A percentile compares a stretch with the other conserved stretches of the same genome.
Conservation (phyloP, 2,888 invertebrate species). For the Dryocosmus kuriphilus region DNA sequence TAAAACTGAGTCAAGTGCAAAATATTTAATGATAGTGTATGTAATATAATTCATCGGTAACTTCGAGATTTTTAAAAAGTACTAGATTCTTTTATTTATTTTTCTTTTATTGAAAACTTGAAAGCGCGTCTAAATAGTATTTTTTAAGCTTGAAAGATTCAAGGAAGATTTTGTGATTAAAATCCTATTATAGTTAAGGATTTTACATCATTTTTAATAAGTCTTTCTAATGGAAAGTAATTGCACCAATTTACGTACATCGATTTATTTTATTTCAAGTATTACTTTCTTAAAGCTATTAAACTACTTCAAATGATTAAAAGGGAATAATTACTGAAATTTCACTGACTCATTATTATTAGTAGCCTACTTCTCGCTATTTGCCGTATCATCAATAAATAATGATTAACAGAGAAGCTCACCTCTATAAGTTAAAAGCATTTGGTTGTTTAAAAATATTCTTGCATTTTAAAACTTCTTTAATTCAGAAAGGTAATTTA, state of each 20-base stretch:
- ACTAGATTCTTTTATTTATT: too few relatives aligned
- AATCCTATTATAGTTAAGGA: too few relatives aligned
- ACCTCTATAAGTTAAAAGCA: neutral
- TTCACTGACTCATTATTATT: neutral
- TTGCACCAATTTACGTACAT: neutral
- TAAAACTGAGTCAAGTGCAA: constrained; percentile 15
- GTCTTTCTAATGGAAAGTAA: neutral
- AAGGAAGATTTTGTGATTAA: too few relatives aligned
- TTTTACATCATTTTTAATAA: too few relatives aligned
- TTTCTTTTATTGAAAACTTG: too few relatives aligned
- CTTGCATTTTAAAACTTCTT: neutral
- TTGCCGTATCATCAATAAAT: neutral
- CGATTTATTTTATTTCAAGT: neutral
- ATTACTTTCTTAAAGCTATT: neutral
- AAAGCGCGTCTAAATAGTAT: too few relatives aligned
- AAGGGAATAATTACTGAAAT: neutral
- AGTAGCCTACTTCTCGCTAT: neutral
- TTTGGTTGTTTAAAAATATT: neutral
- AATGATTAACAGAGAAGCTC: neutral
- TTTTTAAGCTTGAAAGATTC: too few relatives aligned
- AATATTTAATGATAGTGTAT: constrained; percentile 22
- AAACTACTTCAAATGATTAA: neutral
- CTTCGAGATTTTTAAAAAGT: too few relatives aligned
- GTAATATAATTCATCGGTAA: too few relatives aligned
- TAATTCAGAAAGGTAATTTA: neutral